Conservation (phyloP, 92 coral and sea anemone species). For the Epizoanthus rinbou region DNA sequence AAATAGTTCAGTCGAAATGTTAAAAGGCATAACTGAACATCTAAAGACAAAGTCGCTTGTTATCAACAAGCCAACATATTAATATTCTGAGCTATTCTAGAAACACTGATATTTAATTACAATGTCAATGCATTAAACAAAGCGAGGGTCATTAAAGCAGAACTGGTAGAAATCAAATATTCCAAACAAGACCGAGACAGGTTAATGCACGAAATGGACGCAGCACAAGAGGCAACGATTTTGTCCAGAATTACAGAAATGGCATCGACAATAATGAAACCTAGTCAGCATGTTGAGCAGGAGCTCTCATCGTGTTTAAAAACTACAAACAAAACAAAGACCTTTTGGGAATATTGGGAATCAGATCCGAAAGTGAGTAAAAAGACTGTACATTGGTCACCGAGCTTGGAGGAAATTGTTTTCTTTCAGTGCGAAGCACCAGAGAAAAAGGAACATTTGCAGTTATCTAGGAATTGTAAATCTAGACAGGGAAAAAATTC, state of each 20-base stretch:
- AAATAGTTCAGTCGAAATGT: not conserved
- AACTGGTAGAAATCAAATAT: not conserved
- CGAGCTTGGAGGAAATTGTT: slow-evolving; percentile 14
- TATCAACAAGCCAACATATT: no score
- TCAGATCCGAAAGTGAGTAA: not conserved
- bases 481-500: slow-evolving; percentile 24
- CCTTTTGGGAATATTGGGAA: slow-evolving; percentile 1
- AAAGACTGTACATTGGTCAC: slow-evolving; percentile 36
- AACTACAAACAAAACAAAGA: slow-evolving; percentile 23
- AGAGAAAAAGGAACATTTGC: not conserved
- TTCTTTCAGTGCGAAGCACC: slow-evolving; percentile 25
- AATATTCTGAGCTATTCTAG: not conserved
- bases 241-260: slow-evolving; percentile 28
- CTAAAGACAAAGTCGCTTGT: not conserved
- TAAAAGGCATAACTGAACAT: not conserved
- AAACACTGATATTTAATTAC: not conserved
- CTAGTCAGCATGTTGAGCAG: not conserved
- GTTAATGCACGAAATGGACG: not conserved
- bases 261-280: slow-evolving; percentile 3
- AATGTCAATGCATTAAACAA: no score
- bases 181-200: not conserved
- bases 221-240: slow-evolving; percentile 18
- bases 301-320: slow-evolving; percentile 24
- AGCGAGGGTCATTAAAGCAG: not conserved
- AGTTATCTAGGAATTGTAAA: slow-evolving; percentile 8